phyloP scores from a whole-genome alignment of 2,797 vertebrate genomes.

The Ara ararauna region DNA sequence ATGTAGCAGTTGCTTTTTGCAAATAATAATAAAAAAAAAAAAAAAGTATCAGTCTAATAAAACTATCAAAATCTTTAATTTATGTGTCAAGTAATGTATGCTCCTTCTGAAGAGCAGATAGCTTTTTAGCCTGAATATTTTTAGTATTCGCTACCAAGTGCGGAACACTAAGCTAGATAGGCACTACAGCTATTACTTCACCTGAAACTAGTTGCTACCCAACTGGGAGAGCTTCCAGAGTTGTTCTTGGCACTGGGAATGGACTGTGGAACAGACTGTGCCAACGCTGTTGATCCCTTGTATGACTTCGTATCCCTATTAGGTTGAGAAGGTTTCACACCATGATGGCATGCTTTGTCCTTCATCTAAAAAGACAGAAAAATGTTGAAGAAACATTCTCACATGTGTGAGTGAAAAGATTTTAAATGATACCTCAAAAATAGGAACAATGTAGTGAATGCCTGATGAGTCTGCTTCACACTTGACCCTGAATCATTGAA shows the following conservation, averaged over 20 bases:
- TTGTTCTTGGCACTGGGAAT: slow-evolving; percentile 76
- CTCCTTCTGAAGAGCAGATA: not conserved
- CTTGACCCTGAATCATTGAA: not conserved
- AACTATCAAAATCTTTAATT: not conserved
- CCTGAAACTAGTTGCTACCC: slow-evolving; percentile 79
- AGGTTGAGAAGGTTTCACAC: slow-evolving; percentile 73
- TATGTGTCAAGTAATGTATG: rapidly evolving
- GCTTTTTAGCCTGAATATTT: not conserved
- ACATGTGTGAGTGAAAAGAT: not conserved
- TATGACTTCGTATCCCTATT: slow-evolving; percentile 77
- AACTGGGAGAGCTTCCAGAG: slow-evolving; percentile 71
- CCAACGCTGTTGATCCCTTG: slow-evolving; percentile 67
- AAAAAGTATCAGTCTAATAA: not conserved
- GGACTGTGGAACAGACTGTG: slow-evolving; percentile 80
- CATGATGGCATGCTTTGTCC: slow-evolving; percentile 75
- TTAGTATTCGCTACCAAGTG: not conserved
- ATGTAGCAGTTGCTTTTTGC: not conserved
- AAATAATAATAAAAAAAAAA: not conserved
- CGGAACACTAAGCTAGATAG: not conserved
- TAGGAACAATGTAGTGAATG: not conserved
- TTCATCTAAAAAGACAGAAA: slow-evolving; percentile 77
- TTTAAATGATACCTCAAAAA: not conserved
- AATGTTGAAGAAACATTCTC: not conserved
- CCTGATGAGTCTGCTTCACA: not conserved
- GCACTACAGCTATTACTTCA: slow-evolving; percentile 38